Evolutionary conservation across 2,113 vertebrate species (phyloP), one percentile per base, ranked within the genome.

Genomic region (Ancistrus triradiatus): DNA sequence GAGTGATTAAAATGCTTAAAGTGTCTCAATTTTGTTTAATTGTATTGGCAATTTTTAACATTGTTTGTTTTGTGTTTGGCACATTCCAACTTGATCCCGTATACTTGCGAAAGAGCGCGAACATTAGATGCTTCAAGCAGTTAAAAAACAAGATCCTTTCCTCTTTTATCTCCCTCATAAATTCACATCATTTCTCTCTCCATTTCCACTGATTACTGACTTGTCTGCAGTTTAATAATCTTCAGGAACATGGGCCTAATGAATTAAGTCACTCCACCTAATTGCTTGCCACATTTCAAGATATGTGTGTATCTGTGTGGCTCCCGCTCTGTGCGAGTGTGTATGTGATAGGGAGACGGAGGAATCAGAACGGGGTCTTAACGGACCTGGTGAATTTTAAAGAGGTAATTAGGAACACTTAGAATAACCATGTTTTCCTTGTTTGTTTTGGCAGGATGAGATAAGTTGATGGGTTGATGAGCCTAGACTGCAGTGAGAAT

Each of bases 221-320:
- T 81, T 78, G 77, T 82, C 75, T 69, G 72, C 73, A 80, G 79
- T 86, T 84, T 84, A 84, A 85, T 84, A 84, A 84, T 84, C 81
- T 81, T 85, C 81, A 84, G 77, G 79, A 81, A 70, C 19, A 48
- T 66, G 73, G 60, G 71, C 73, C 68, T 81, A 81, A 84, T 88
- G 83, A 88, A 87, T 86, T 79, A 85, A 87, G 78, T 83, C 81
- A 80, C 81, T 84, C 53, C 77, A 79, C 77, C 80, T 84, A 87
- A 87, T 84, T 83, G 80, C 77, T 86, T 66, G 37, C 74, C 79
- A 82, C 78, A 77, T 85, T 83, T 83, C 57, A 67, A 81, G 80
- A 79, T 37, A 11, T 38, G 7, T 38, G 35, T 8, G 35, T 8
- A 11, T 38, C 2, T 38, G 35, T 38, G 35, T 38, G 28, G 4